Evolutionary conservation across 53 echinoderm and acorn worm genomes (phyloP).

Genomic region (Hippasteria phrygiana): DNA sequence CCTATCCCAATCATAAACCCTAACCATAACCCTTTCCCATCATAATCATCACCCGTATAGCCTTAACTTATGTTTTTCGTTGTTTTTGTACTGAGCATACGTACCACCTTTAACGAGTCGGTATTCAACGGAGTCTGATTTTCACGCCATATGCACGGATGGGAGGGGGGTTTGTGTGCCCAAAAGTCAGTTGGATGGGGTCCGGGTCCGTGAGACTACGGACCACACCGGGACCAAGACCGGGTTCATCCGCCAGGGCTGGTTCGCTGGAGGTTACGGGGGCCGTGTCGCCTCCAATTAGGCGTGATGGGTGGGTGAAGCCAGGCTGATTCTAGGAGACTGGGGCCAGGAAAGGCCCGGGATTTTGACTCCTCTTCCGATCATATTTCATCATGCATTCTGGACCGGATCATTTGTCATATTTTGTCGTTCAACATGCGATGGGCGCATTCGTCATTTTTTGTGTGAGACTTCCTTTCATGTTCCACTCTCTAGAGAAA

Average conservation of each 20-base stretch:
- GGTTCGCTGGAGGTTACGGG: background rate
- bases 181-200: too few relatives aligned
- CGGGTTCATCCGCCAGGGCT: background rate
- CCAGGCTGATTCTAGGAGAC: constrained; percentile 2
- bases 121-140: too few relatives aligned
- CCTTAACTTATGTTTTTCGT: too few relatives aligned
- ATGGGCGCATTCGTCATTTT: constrained; percentile 13
- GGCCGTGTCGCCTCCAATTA: constrained; percentile 20
- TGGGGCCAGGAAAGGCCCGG: background rate
- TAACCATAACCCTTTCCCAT: too few relatives aligned
- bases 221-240: background rate
- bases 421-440: constrained; percentile 12
- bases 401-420: constrained; percentile 4
- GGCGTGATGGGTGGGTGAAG: background rate
- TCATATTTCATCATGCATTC: constrained; percentile 28
- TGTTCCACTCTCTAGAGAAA: constrained; percentile 2
- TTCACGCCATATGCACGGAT: too few relatives aligned
- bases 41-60: too few relatives aligned
- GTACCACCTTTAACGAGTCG: too few relatives aligned
- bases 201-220: too few relatives aligned
- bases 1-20: too few relatives aligned
- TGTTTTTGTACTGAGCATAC: too few relatives aligned
- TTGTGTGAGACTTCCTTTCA: background rate
- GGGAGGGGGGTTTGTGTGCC: too few relatives aligned
- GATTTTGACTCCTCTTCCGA: constrained; percentile 24